Percentiles rank a stretch among this genome's conserved stretches.
Evolutionary conservation across 2,113 vertebrate species (phyloP).

Genomic region (Tachysurus vachellii): DNA sequence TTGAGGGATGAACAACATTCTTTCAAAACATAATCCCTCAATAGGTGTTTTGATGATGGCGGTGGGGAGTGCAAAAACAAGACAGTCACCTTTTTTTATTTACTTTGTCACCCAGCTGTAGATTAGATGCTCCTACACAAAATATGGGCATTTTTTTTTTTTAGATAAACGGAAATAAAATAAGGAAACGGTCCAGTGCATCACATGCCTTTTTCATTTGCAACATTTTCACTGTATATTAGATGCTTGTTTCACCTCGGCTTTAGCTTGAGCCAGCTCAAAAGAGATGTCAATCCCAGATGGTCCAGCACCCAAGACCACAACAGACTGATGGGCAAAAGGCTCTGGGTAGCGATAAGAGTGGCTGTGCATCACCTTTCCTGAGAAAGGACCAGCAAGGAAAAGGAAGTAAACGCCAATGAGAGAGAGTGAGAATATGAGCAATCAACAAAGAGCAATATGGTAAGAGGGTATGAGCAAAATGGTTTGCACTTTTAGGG

Average conservation of each 20-base stretch:
- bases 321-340: slow-evolving; percentile 67
- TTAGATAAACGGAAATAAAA: not conserved
- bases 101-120: not conserved
- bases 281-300: slow-evolving; percentile 79
- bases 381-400: slow-evolving; percentile 50
- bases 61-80: not conserved
- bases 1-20: not conserved
- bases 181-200: not conserved
- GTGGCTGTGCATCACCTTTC: slow-evolving; percentile 77
- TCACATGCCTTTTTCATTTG: not conserved
- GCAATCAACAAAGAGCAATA: slow-evolving; percentile 23
- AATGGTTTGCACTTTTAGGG: slow-evolving; percentile 44
- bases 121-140: not conserved
- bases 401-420: not conserved
- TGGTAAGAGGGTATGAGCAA: slow-evolving; percentile 28
- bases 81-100: not conserved
- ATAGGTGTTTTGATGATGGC: not conserved
- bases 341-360: slow-evolving; percentile 70
- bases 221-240: not conserved
- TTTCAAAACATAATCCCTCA: not conserved
- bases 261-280: slow-evolving; percentile 66
- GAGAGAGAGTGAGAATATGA: not conserved
- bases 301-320: slow-evolving; percentile 75
- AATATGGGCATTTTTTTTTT: not conserved
- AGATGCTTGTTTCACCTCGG: slow-evolving; percentile 56